Conservation (phyloP, 2,888 invertebrate genomes). For the Heteromurus nitidus region DNA sequence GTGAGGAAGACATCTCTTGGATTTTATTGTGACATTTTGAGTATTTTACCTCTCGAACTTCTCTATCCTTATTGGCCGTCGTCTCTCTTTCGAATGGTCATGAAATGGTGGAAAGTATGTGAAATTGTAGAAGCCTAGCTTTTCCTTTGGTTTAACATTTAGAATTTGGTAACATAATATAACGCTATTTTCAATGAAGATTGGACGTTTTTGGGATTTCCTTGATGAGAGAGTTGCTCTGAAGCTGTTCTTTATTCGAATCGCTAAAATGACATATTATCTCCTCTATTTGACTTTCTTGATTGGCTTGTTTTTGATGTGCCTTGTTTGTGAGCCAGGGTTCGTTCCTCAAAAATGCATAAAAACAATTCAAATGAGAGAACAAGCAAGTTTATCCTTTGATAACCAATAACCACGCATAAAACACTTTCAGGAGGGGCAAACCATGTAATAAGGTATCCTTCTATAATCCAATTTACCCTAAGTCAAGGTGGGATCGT, state of each 20-base stretch:
- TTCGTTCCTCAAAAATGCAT: slow-evolving; percentile 19
- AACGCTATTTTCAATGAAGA: slow-evolving; percentile 2
- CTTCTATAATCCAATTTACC: slow-evolving; percentile 38
- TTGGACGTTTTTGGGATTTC: slow-evolving; percentile 42
- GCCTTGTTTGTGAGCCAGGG: slow-evolving; percentile 33
- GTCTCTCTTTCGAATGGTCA: slow-evolving; percentile 8
- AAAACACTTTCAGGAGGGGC: neutral
- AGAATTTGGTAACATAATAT: neutral
- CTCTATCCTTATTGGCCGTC: slow-evolving; percentile 3
- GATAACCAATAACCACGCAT: neutral
- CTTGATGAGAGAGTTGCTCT: slow-evolving; percentile 40
- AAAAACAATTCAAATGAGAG: too few species aligned
- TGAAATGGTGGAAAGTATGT: slow-evolving; percentile 63
- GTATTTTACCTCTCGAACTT: slow-evolving; percentile 54
- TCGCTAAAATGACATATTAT: slow-evolving; percentile 48
- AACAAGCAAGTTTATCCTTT: too few species aligned
- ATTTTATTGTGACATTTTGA: slow-evolving; percentile 66
- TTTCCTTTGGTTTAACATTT: too few species aligned
- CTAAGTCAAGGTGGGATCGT: slow-evolving; percentile 15
- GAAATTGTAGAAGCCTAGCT: too few species aligned
- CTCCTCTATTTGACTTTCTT: slow-evolving; percentile 35
- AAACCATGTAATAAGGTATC: slow-evolving; percentile 35
- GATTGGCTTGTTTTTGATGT: slow-evolving; percentile 12
- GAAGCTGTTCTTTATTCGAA: slow-evolving; percentile 33
- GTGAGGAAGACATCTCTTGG: slow-evolving; percentile 35